Evolutionary conservation across 2,888 invertebrate genomes (phyloP).

Genomic region (Melanotus villosus): DNA sequence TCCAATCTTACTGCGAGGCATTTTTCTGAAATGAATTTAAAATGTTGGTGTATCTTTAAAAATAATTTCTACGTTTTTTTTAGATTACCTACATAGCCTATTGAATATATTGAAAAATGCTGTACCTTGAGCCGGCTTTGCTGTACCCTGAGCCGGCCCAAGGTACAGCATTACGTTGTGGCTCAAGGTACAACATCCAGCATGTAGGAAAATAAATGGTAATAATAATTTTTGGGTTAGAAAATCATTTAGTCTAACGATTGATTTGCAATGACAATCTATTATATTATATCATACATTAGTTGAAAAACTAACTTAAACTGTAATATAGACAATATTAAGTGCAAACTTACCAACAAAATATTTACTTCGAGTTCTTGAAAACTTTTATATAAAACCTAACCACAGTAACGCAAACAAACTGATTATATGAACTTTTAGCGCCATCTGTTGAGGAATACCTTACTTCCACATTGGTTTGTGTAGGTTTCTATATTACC

Average conservation of each 20-base stretch:
- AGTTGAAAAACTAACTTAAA: not conserved
- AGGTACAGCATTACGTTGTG: not conserved
- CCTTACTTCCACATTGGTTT: no score
- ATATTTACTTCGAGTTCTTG: not conserved
- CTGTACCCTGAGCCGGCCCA: conserved; percentile 4
- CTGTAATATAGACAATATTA: not conserved
- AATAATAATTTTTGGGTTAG: not conserved
- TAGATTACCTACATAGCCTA: no score
- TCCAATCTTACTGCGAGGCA: conserved; percentile 9
- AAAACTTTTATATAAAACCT: no score
- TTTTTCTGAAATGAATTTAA: not conserved
- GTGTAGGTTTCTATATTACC: no score
- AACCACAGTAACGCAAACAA: no score
- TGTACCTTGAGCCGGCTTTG: not conserved
- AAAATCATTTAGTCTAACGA: not conserved
- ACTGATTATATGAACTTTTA: not conserved
- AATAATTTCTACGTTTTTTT: not conserved
- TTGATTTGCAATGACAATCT: not conserved
- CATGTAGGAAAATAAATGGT: not conserved
- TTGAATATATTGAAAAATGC: not conserved
- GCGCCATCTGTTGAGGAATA: no score
- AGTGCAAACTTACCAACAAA: not conserved
- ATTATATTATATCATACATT: not conserved
- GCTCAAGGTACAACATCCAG: not conserved
- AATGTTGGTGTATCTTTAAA: not conserved